Conservation (phyloP, 64 coral and sea anemone species). For the Exaiptasia diaphana region DNA sequence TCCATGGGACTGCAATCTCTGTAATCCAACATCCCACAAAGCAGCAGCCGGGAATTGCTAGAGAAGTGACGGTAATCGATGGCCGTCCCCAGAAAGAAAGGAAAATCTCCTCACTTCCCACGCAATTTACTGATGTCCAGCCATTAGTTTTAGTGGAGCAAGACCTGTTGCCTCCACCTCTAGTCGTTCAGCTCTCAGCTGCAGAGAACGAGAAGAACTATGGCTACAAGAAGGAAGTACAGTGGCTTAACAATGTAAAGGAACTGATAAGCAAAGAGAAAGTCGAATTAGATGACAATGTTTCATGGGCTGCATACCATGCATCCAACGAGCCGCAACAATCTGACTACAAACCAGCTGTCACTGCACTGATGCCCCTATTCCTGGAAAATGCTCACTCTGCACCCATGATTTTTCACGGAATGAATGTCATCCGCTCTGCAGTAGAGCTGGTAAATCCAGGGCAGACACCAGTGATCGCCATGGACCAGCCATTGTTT, state of each 20-base stretch:
- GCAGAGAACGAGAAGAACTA: conserved; percentile 20
- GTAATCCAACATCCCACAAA: neutral
- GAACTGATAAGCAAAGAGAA: conserved; percentile 1
- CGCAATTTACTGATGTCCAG: neutral
- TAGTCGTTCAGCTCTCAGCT: conserved; percentile 5
- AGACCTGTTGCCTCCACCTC: conserved; percentile 26
- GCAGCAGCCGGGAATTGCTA: neutral
- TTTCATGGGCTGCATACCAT: conserved; percentile 53
- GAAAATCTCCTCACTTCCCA: neutral
- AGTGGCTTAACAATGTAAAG: conserved; percentile 22
- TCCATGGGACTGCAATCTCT: conserved; percentile 22
- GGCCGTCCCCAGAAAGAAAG: conserved; percentile 32
- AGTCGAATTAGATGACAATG: neutral
- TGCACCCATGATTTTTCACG: conserved; percentile 5
- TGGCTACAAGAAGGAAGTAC: conserved; percentile 14
- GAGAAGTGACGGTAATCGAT: conserved; percentile 16
- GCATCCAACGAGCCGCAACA: neutral
- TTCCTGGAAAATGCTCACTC: conserved; percentile 55
- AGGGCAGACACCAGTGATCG: conserved; percentile 8
- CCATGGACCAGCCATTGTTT: conserved; percentile 31
- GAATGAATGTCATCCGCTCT: conserved; percentile 31
- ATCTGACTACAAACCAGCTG: conserved; percentile 6
- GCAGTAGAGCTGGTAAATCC: conserved; percentile 23
- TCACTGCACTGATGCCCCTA: conserved; percentile 31
- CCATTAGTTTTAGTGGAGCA: conserved; percentile 24